phyloP scores from a whole-genome alignment of 2,113 vertebrate species.

The Cynopterus brachyotis region DNA sequence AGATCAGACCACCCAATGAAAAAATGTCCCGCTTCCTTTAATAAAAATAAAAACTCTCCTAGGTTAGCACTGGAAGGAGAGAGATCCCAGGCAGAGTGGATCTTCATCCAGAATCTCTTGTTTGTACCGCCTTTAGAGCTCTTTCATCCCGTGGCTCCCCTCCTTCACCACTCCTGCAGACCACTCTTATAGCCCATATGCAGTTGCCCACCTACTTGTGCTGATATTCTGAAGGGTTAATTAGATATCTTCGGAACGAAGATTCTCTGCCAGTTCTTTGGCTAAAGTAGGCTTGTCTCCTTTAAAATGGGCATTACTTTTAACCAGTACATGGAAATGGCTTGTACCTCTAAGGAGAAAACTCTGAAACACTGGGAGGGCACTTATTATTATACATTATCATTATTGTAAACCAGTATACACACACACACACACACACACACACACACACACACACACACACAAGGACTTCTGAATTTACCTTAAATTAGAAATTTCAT shows the following conservation, averaged over 20 bases:
- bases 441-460: too few species aligned
- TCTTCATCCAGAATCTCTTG: neutral
- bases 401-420: neutral
- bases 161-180: neutral
- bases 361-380: neutral
- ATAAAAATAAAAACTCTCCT: slow-evolving; percentile 45
- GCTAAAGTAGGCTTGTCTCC: neutral
- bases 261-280: neutral
- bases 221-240: neutral
- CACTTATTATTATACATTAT: neutral
- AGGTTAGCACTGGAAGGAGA: neutral
- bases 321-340: neutral
- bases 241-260: neutral
- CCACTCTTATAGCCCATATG: accelerated
- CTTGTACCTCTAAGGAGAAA: neutral
- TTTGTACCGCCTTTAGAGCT: neutral
- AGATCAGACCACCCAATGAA: neutral
- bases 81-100: neutral
- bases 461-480: neutral
- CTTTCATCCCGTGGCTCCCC: neutral
- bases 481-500: neutral
- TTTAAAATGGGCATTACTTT: slow-evolving; percentile 20
- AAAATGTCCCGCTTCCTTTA: neutral
- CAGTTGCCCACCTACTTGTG: neutral
- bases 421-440: too few species aligned